Percentiles rank a stretch among this genome's conserved stretches.
Evolutionary conservation across 2,797 vertebrate genomes (phyloP).

Genomic region (Bradypodion pumilum): DNA sequence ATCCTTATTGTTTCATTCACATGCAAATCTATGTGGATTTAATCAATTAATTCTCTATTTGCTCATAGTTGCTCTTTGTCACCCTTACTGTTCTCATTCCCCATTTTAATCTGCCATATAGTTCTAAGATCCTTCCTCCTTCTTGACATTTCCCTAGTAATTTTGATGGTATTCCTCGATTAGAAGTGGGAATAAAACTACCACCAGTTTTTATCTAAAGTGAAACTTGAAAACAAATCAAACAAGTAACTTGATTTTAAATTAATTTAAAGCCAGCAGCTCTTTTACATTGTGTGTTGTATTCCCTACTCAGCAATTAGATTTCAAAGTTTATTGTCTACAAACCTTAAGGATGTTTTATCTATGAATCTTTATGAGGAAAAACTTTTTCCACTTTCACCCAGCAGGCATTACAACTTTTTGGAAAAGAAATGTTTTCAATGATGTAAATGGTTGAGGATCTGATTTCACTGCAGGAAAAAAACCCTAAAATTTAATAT

Average conservation of each 20-base stretch:
- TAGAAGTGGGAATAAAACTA: neutral
- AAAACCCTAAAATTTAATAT: neutral
- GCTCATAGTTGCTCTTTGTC: neutral
- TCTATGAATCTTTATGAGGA: neutral
- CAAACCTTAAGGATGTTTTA: neutral
- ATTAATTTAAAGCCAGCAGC: neutral
- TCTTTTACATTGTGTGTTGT: neutral
- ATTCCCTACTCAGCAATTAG: neutral
- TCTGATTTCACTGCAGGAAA: neutral
- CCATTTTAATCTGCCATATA: neutral
- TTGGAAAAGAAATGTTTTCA: neutral
- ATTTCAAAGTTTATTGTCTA: neutral
- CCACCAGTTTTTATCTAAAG: neutral
- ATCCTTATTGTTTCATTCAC: neutral
- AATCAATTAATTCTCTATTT: neutral
- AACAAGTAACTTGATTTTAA: no score
- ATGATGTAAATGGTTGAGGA: neutral
- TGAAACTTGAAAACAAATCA: neutral
- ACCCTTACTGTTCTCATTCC: no score
- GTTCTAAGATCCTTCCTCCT: neutral
- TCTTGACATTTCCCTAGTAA: neutral
- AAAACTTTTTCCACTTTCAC: neutral
- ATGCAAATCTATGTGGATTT: neutral
- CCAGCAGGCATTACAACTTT: neutral
- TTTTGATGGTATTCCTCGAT: neutral